These are phyloP conservation scores for Penaeus japonicus DNA, from an alignment of 1,140 invertebrate genomes.

Conservation along the genomic window DNA sequence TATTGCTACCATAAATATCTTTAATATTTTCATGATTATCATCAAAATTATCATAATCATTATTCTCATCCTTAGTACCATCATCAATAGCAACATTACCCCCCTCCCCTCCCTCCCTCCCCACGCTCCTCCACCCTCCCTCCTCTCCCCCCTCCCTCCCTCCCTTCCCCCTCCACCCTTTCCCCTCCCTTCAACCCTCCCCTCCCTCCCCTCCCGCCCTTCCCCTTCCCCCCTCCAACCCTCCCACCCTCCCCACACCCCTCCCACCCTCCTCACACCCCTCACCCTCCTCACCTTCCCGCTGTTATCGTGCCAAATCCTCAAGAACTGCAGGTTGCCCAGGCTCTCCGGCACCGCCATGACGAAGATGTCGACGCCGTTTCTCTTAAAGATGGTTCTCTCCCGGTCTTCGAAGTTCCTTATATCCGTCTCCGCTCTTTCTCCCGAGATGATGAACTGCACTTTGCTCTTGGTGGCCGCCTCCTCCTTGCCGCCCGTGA, in stretches of 20 bases:
- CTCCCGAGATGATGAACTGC: conserved; percentile 66
- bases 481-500: conserved; percentile 66
- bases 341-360: conserved; percentile 65
- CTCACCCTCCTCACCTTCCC: conserved; percentile 61
- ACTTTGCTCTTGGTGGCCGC: conserved; percentile 68
- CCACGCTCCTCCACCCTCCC: too few species aligned
- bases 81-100: too few species aligned
- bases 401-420: conserved; percentile 64
- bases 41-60: too few species aligned
- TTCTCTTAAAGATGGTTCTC: conserved; percentile 65
- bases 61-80: too few species aligned
- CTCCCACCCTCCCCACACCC: conserved; percentile 61
- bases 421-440: conserved; percentile 64
- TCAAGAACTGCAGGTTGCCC: conserved; percentile 65
- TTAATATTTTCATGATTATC: too few species aligned
- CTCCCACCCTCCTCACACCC: neutral
- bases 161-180: too few species aligned
- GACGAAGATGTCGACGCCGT: conserved; percentile 66
- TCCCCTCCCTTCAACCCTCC: too few species aligned
- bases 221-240: neutral
- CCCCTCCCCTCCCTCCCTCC: too few species aligned
- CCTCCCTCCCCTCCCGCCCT: too few species aligned
- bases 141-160: too few species aligned
- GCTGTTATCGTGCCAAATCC: conserved; percentile 69
- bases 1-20: too few species aligned